Evolutionary conservation across 2,113 vertebrate species (phyloP).

Genomic region (Spizaetus ornatus): DNA sequence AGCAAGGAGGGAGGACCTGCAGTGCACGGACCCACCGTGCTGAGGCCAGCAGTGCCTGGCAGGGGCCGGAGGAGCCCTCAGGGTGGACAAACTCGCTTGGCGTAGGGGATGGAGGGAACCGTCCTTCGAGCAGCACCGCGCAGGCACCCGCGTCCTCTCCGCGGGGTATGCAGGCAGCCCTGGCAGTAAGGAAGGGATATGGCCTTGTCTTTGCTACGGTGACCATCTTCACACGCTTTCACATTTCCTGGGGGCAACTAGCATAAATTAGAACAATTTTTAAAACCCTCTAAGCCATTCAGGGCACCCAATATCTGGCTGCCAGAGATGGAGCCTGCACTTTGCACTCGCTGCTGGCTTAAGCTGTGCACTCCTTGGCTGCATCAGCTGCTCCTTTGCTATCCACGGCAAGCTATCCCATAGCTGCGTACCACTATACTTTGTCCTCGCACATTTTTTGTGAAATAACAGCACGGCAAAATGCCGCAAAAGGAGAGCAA

Average conservation of each 20-base stretch:
- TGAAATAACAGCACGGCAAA: neutral
- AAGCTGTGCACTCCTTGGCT: neutral
- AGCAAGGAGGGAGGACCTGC: neutral
- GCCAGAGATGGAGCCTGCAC: neutral
- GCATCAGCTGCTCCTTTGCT: neutral
- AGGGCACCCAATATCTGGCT: neutral
- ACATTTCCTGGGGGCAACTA: neutral
- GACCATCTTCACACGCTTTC: neutral
- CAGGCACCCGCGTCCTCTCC: accelerated
- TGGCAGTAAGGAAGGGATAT: neutral
- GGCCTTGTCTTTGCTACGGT: neutral
- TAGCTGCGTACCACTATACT: no score
- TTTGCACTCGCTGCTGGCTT: neutral
- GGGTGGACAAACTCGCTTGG: neutral
- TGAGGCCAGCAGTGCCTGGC: neutral
- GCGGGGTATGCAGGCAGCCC: accelerated
- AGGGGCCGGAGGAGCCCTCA: neutral
- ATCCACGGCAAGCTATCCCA: neutral
- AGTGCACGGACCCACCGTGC: neutral
- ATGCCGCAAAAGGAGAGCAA: neutral
- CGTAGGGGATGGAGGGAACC: accelerated
- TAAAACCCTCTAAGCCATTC: neutral
- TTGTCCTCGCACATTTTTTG: neutral
- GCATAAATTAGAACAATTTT: neutral
- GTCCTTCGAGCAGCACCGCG: neutral